Percentiles rank a stretch among this genome's conserved stretches.
phyloP scores from a whole-genome alignment of 2,888 invertebrate species.

The Erynnis tages region DNA sequence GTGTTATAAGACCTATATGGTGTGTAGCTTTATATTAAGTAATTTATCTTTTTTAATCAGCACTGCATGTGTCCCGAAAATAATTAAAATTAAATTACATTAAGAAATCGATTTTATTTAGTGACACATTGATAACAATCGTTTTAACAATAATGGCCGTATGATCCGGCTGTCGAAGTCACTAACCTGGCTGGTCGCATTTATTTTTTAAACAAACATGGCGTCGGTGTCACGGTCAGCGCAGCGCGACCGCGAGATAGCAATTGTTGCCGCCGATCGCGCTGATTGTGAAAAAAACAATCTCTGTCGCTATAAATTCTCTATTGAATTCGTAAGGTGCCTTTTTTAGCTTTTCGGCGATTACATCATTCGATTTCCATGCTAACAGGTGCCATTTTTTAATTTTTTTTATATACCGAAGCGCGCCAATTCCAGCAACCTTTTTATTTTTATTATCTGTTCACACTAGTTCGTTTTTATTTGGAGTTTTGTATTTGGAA shows the following conservation, averaged over 20 bases:
- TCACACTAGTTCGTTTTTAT: slow-evolving; percentile 1
- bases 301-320: slow-evolving; percentile 4
- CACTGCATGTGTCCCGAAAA: no score
- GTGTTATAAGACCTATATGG: no score
- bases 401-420: not conserved
- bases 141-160: not conserved
- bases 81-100: no score
- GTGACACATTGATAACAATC: no score
- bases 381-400: slow-evolving; percentile 17
- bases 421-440: slow-evolving; percentile 1
- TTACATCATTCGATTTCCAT: slow-evolving; percentile 30
- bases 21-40: no score
- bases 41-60: no score
- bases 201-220: slow-evolving; percentile 16
- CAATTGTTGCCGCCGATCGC: slow-evolving; percentile 15
- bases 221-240: slow-evolving; percentile 25
- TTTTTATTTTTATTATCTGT: not conserved
- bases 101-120: no score
- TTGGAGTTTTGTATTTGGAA: not conserved
- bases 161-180: slow-evolving; percentile 18
- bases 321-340: slow-evolving; percentile 24
- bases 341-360: slow-evolving; percentile 25
- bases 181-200: slow-evolving; percentile 27
- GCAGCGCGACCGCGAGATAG: slow-evolving; percentile 15
- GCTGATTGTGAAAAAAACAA: slow-evolving; percentile 21